These are phyloP conservation scores for Sceloporus tristichus DNA, from an alignment of 2,113 vertebrate species.

Conservation along the genomic window DNA sequence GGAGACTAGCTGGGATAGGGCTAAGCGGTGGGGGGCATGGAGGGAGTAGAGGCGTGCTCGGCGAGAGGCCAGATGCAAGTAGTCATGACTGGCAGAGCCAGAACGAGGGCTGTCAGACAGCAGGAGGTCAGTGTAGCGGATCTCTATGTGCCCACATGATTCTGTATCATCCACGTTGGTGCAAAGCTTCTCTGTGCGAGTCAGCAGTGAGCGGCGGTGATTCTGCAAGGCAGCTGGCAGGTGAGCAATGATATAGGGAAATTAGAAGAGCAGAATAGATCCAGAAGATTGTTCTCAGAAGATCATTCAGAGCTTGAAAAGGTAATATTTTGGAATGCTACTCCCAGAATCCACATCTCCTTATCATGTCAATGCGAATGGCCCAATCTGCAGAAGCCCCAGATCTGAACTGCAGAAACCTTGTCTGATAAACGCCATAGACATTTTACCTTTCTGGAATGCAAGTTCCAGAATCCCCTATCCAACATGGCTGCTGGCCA, in stretches of 20 bases:
- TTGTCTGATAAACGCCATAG: too few species aligned
- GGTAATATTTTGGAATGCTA: too few species aligned
- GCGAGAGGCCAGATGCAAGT: constrained; percentile 72
- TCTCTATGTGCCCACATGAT: constrained; percentile 72
- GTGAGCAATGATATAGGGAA: not conserved
- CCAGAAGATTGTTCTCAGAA: not conserved
- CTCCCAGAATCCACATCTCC: too few species aligned
- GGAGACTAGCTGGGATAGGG: constrained; percentile 9
- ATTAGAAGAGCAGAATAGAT: not conserved
- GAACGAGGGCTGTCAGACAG: constrained; percentile 67
- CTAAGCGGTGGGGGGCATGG: constrained; percentile 68
- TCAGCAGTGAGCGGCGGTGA: constrained; percentile 70
- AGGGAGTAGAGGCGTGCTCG: constrained; percentile 73
- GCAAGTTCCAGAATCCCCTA: too few species aligned
- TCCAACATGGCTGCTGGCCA: too few species aligned
- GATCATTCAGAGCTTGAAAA: not conserved
- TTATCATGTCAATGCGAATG: too few species aligned
- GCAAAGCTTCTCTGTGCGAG: constrained; percentile 64
- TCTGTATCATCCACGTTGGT: constrained; percentile 58
- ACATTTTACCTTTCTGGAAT: too few species aligned
- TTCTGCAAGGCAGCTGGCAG: constrained; percentile 64
- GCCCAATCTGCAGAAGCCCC: too few species aligned
- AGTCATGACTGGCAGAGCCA: constrained; percentile 70
- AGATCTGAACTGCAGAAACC: too few species aligned
- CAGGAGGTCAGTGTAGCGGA: constrained; percentile 77